Evolutionary conservation across 2,888 invertebrate genomes (phyloP).

Genomic region (Thelaira solivaga): DNA sequence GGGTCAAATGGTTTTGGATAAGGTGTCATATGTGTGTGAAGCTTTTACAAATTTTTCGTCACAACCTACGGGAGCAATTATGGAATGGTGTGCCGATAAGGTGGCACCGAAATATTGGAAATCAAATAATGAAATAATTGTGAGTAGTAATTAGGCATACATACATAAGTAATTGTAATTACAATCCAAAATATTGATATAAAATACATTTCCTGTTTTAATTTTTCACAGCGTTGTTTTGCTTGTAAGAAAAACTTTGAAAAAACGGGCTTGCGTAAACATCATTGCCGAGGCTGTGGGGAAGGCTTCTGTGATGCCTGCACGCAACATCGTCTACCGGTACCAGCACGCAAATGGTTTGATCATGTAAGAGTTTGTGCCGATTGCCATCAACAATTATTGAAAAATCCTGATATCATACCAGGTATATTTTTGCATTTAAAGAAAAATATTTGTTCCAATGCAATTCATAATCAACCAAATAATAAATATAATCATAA

Average conservation of each 20-base stretch:
- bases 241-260: conserved; percentile 81
- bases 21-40: conserved; percentile 81
- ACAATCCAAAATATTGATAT: conserved; percentile 65
- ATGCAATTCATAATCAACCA: conserved; percentile 61
- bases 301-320: conserved; percentile 88
- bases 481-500: conserved; percentile 61
- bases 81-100: conserved; percentile 85
- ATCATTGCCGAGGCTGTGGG: conserved; percentile 88
- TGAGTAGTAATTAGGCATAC: conserved; percentile 75
- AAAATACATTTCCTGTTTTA: too few species aligned
- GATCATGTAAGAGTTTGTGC: conserved; percentile 86
- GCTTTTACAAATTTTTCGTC: conserved; percentile 82
- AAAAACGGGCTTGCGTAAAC: conserved; percentile 80
- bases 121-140: conserved; percentile 85
- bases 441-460: neutral
- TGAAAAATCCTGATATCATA: conserved; percentile 68
- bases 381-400: conserved; percentile 78
- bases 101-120: conserved; percentile 88
- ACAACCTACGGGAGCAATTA: conserved; percentile 83
- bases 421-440: conserved; percentile 67
- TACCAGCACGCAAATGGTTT: conserved; percentile 85
- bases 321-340: conserved; percentile 82
- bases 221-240: conserved; percentile 80
- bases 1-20: conserved; percentile 82
- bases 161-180: too few species aligned